Conservation (phyloP, 2,113 vertebrate genomes). For the Apteryx owenii region DNA sequence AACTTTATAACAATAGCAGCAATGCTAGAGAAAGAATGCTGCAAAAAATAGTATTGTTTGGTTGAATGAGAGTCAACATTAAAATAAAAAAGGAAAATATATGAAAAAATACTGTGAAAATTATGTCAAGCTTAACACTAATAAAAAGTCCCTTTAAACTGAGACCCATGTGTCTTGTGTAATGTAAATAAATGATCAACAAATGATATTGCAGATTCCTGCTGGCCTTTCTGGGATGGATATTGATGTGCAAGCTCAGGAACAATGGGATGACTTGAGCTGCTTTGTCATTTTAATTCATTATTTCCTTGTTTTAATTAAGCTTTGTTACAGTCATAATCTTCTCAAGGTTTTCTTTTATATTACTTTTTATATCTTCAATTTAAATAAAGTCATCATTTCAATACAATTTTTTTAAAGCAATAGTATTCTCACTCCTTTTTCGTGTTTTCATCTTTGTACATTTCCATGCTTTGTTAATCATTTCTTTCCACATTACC, state of each 20-base stretch:
- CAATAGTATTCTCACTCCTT: neutral
- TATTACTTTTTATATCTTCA: neutral
- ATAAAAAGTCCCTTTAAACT: neutral
- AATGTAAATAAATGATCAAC: neutral
- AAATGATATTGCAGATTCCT: neutral
- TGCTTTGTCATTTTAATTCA: neutral
- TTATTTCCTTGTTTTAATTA: neutral
- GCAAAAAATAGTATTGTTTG: too few species aligned
- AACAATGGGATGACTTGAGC: neutral
- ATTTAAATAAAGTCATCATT: neutral
- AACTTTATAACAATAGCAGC: neutral
- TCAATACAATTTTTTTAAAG: neutral
- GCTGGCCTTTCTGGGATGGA: neutral
- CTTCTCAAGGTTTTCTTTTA: neutral
- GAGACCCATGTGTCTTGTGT: neutral
- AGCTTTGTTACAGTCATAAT: neutral
- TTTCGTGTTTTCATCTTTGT: neutral
- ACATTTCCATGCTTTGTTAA: neutral
- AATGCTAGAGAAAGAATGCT: neutral
- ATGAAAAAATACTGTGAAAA: neutral
- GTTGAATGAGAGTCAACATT: neutral
- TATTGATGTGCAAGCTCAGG: neutral
- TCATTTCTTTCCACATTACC: neutral
- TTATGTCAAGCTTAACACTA: neutral
- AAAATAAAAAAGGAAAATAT: neutral